Evolutionary conservation across 2,797 vertebrate genomes (phyloP).

Genomic region (Anabas testudineus): DNA sequence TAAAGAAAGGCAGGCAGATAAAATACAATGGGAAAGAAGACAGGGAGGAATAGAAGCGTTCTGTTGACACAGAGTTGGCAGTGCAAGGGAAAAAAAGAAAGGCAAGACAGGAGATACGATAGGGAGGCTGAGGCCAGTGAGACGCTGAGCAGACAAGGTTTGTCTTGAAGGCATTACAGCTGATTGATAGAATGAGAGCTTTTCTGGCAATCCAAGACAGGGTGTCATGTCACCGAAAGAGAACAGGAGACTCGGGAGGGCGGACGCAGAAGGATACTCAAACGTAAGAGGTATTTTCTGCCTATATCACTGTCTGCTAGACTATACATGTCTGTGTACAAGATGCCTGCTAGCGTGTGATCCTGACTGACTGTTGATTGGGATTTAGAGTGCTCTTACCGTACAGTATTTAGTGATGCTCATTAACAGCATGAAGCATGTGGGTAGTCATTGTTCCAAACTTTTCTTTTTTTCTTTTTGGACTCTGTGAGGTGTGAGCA

Average conservation of each 20-base stretch:
- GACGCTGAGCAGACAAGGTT: constrained; percentile 48
- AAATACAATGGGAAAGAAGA: constrained; percentile 24
- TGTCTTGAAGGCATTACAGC: constrained; percentile 60
- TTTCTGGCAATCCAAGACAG: constrained; percentile 50
- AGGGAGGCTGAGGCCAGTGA: constrained; percentile 28
- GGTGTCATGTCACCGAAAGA: constrained; percentile 39
- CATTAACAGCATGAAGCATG: background rate
- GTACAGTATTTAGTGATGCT: too few relatives aligned
- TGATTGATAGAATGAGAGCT: constrained; percentile 79
- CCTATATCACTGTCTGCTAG: constrained; percentile 1
- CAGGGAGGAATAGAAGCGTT: constrained; percentile 37
- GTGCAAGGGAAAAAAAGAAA: constrained; percentile 24
- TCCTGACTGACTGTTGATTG: background rate
- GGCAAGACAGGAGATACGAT: constrained; percentile 22
- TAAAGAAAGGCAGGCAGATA: constrained; percentile 27
- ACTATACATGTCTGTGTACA: background rate
- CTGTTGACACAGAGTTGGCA: constrained; percentile 51
- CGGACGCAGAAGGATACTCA: constrained; percentile 28
- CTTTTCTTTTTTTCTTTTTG: background rate
- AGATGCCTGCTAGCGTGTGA: background rate
- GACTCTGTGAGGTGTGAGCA: background rate
- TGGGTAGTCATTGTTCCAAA: background rate
- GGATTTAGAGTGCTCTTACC: background rate
- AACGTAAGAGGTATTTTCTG: constrained; percentile 13
- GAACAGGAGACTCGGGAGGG: constrained; percentile 43